These are phyloP conservation scores for Neomicropteryx cornuta DNA, from an alignment of 1,140 invertebrate species.

Conservation along the genomic window DNA sequence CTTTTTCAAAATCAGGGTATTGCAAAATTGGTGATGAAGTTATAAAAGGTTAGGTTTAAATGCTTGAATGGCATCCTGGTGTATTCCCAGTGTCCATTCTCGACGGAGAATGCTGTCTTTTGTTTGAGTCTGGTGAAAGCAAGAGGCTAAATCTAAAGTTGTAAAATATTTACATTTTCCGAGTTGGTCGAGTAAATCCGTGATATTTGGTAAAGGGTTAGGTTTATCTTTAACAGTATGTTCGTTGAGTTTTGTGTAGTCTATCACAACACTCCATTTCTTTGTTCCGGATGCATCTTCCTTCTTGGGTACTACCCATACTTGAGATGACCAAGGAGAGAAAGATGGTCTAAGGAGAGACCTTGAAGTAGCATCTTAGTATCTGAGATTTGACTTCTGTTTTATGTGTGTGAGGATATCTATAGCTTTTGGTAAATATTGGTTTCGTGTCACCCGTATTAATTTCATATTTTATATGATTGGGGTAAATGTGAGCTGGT, in stretches of 20 bases:
- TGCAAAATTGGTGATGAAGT: not conserved
- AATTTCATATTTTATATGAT: constrained; percentile 15
- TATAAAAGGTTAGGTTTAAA: not conserved
- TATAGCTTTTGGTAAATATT: constrained; percentile 17
- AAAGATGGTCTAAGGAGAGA: constrained; percentile 20
- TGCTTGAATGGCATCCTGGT: constrained; percentile 14
- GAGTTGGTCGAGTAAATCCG: constrained; percentile 36
- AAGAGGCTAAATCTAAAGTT: constrained; percentile 34
- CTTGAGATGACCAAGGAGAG: constrained; percentile 19
- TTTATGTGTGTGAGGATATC: constrained; percentile 22
- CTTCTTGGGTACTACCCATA: constrained; percentile 27
- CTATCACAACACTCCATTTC: constrained; percentile 28
- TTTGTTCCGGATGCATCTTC: constrained; percentile 19
- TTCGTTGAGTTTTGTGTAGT: constrained; percentile 30
- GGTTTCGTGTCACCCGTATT: constrained; percentile 11
- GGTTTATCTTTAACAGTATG: constrained; percentile 29
- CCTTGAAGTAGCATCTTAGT: constrained; percentile 19
- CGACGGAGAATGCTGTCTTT: constrained; percentile 21
- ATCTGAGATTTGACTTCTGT: constrained; percentile 23
- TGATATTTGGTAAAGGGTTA: constrained; percentile 42
- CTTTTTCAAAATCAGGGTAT: not conserved
- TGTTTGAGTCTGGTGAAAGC: constrained; percentile 26
- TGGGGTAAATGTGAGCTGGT: constrained; percentile 11
- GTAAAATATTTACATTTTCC: constrained; percentile 33
- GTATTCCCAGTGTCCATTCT: constrained; percentile 19